These are phyloP conservation scores for Siderastrea radians DNA, from an alignment of 92 coral and sea anemone species.

Conservation along the genomic window DNA sequence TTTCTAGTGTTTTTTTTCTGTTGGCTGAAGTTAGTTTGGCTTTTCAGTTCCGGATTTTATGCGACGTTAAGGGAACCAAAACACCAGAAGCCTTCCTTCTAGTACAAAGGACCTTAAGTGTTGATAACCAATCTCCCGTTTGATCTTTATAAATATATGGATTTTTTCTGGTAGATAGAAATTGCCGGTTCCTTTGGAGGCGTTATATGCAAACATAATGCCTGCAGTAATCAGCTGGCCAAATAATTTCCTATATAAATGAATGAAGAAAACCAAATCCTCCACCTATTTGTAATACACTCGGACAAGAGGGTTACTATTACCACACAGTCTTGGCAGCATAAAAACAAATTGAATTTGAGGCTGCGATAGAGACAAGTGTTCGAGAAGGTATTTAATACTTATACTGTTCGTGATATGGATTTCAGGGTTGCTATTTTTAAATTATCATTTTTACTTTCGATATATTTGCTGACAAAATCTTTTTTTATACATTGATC, in stretches of 20 bases:
- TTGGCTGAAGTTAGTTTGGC: background rate
- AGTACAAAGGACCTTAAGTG: background rate
- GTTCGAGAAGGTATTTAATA: background rate
- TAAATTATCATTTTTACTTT: background rate
- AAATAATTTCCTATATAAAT: constrained; percentile 18
- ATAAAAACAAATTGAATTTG: too few species aligned
- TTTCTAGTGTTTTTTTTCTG: background rate
- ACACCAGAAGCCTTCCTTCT: constrained; percentile 6
- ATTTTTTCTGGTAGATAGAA: background rate
- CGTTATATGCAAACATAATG: constrained; percentile 4
- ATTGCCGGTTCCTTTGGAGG: background rate
- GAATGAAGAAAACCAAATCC: background rate
- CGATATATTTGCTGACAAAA: background rate
- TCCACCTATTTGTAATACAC: background rate
- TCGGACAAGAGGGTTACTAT: background rate
- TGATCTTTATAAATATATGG: background rate
- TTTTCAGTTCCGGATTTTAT: background rate
- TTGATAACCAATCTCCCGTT: constrained; percentile 20
- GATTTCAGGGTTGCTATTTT: background rate
- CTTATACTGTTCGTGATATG: background rate
- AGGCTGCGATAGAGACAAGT: background rate
- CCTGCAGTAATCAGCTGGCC: constrained; percentile 14
- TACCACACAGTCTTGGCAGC: too few species aligned
- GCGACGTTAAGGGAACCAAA: background rate
- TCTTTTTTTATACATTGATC: background rate